Percentiles rank a stretch among this genome's conserved stretches.
phyloP scores from a whole-genome alignment of 2,797 vertebrate species.

The Thalassophryne amazonica region DNA sequence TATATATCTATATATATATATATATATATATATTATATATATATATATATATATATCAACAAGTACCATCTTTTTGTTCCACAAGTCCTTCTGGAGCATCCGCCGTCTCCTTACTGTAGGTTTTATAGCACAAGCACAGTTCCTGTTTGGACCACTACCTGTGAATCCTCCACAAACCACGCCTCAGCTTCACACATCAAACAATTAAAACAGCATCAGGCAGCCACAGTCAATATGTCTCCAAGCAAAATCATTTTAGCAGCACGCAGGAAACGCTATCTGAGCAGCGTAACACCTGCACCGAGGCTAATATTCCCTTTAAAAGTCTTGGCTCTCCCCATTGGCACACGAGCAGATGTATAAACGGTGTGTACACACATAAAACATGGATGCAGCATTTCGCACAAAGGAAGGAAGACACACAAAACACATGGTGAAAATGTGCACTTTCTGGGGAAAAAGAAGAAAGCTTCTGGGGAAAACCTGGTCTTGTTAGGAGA shows the following conservation, averaged over 20 bases:
- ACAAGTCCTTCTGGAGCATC: not conserved
- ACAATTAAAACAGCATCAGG: constrained; percentile 79
- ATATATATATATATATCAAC: no score
- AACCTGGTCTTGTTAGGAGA: no score
- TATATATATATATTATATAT: no score
- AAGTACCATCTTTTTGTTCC: constrained; percentile 1
- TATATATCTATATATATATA: no score
- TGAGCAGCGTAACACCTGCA: constrained; percentile 4
- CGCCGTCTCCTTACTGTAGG: constrained; percentile 8
- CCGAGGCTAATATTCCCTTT: constrained; percentile 2
- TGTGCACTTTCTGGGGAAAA: no score
- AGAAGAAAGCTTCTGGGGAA: no score
- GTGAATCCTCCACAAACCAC: constrained; percentile 32
- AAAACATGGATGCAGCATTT: no score
- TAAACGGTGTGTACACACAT: no score
- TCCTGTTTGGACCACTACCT: constrained; percentile 16
- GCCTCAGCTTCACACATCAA: constrained; percentile 57
- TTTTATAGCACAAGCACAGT: constrained; percentile 1
- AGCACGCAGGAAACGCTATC: constrained; percentile 51
- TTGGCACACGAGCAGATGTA: no score
- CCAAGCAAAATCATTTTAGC: constrained; percentile 71
- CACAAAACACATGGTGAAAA: no score
- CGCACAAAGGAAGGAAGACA: no score
- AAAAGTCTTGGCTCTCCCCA: no score
- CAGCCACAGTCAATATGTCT: constrained; percentile 77